Evolutionary conservation across 2,888 invertebrate genomes (phyloP).

Genomic region (Anticlea derivata): DNA sequence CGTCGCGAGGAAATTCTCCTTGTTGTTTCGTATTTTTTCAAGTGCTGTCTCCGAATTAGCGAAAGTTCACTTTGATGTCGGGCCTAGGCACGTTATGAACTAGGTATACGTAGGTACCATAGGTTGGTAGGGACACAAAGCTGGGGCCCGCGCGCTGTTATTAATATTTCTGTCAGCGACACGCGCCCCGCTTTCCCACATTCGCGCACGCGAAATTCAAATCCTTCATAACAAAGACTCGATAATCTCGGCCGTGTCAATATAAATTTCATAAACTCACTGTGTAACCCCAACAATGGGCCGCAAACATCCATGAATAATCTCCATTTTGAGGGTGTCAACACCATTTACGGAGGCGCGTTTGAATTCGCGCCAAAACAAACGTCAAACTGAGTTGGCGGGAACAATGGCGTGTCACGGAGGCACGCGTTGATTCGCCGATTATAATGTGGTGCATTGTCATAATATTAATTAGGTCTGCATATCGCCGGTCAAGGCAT

Average conservation of each 20-base stretch:
- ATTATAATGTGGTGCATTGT: conserved; percentile 67
- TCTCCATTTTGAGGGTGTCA: conserved; percentile 80
- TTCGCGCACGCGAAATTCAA: conserved; percentile 63
- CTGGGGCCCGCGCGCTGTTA: conserved; percentile 46
- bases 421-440: conserved; percentile 59
- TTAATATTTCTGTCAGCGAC: conserved; percentile 73
- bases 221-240: conserved; percentile 75
- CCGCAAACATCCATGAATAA: conserved; percentile 80
- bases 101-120: conserved; percentile 3
- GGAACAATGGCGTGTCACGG: conserved; percentile 61
- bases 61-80: conserved; percentile 49
- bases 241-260: conserved; percentile 77
- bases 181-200: conserved; percentile 68
- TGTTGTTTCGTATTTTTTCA: conserved; percentile 58
- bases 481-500: conserved; percentile 36
- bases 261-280: conserved; percentile 79
- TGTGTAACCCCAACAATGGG: conserved; percentile 70
- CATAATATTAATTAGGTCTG: conserved; percentile 64
- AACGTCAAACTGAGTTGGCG: conserved; percentile 64
- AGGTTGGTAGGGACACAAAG: background rate
- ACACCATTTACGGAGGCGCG: conserved; percentile 65
- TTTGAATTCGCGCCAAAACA: conserved; percentile 71
- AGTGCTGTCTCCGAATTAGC: conserved; percentile 69
- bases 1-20: conserved; percentile 47
- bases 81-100: conserved; percentile 25